Percentiles rank a stretch among this genome's conserved stretches.
phyloP scores from a whole-genome alignment of 2,797 vertebrate species.

The Chanos chanos region DNA sequence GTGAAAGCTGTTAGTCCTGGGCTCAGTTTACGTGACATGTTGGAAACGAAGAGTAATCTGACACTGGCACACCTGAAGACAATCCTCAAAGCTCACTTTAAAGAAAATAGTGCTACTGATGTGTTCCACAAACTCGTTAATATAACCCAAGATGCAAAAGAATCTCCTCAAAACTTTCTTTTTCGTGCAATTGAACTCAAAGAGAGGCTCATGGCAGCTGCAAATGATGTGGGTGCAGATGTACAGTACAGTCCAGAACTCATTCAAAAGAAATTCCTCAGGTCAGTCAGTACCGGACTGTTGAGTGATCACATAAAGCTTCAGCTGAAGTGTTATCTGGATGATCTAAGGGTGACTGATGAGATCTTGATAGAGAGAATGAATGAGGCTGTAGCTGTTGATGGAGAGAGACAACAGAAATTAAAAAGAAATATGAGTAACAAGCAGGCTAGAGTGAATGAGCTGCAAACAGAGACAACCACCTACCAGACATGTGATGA shows the following conservation, averaged over 20 bases:
- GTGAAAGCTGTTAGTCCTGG: not conserved
- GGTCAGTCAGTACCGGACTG: slow-evolving; percentile 6
- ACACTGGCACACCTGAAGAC: not conserved
- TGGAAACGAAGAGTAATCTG: not conserved
- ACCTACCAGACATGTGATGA: too few species aligned
- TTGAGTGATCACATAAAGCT: slow-evolving; percentile 17
- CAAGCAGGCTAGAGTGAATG: too few species aligned
- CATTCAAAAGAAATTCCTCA: not conserved
- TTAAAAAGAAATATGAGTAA: too few species aligned
- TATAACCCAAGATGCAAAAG: not conserved
- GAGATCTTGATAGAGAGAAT: slow-evolving; percentile 9
- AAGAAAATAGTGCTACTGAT: not conserved
- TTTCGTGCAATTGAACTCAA: not conserved
- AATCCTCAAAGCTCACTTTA: not conserved
- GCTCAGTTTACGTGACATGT: not conserved
- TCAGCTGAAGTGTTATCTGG: slow-evolving; percentile 12
- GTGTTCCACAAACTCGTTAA: not conserved
- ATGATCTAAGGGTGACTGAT: slow-evolving; percentile 7
- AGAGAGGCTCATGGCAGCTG: not conserved
- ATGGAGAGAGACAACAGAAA: slow-evolving; percentile 11
- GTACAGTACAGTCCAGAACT: too few species aligned
- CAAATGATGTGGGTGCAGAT: not conserved
- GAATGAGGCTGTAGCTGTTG: slow-evolving; percentile 12
- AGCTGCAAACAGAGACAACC: too few species aligned
- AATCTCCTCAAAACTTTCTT: not conserved